phyloP scores from a whole-genome alignment of 2,113 vertebrate genomes.

The Vidua chalybeata region DNA sequence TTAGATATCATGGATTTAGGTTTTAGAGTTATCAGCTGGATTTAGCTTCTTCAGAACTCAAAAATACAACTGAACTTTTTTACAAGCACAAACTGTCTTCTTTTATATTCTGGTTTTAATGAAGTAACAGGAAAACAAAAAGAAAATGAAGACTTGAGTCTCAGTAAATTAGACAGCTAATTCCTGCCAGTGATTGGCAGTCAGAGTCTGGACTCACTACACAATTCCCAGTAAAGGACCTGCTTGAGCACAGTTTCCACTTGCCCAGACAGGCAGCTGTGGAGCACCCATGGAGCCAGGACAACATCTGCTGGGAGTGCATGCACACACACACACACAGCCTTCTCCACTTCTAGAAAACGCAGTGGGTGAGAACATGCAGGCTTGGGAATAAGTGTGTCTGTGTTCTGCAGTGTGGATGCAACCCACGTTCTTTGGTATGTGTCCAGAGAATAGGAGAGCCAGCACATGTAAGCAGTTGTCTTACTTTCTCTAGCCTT shows the following conservation, averaged over 20 bases:
- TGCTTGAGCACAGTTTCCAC: not conserved
- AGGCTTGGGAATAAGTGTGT: not conserved
- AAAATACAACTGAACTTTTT: not conserved
- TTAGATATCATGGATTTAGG: not conserved
- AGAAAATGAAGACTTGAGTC: not conserved
- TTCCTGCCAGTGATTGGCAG: not conserved
- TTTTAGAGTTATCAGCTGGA: not conserved
- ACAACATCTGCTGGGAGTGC: not conserved
- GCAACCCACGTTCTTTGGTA: not conserved
- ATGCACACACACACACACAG: fast-evolving
- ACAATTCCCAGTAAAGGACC: not conserved
- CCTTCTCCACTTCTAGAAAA: not conserved
- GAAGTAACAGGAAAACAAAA: not conserved
- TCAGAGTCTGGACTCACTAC: not conserved
- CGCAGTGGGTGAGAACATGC: not conserved
- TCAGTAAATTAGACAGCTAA: not conserved
- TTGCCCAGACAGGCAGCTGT: fast-evolving
- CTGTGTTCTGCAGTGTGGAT: not conserved
- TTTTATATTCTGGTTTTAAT: not conserved
- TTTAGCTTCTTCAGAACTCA: not conserved
- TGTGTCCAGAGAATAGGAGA: not conserved
- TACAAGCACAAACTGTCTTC: not conserved
- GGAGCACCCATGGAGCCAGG: fast-evolving
- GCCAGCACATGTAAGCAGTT: not conserved
- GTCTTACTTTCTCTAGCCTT: not conserved